A percentile compares a stretch with the other conserved stretches of the same genome.
phyloP scores from a whole-genome alignment of 2,113 vertebrate genomes.

The Eulemur macaco region DNA sequence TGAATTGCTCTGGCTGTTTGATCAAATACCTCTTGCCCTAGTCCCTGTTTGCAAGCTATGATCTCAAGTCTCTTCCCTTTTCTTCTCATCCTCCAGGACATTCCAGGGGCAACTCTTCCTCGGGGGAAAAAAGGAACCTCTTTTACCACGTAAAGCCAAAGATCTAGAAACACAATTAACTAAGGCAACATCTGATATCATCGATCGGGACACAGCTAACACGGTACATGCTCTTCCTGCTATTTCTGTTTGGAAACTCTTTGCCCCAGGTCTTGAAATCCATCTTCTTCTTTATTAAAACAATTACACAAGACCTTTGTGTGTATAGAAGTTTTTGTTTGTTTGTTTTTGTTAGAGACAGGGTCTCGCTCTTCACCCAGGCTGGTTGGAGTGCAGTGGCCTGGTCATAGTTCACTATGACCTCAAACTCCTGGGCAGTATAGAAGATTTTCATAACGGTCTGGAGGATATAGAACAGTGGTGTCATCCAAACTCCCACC shows the following conservation, averaged over 20 bases:
- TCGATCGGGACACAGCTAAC: neutral
- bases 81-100: neutral
- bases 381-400: neutral
- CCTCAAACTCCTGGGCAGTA: neutral
- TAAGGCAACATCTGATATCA: neutral
- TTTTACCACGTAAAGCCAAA: neutral
- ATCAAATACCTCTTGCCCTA: neutral
- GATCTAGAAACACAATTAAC: neutral
- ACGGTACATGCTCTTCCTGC: neutral
- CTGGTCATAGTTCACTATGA: neutral
- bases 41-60: neutral
- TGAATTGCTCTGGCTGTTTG: neutral
- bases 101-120: neutral
- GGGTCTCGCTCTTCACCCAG: neutral
- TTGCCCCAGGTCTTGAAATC: neutral
- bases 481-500: neutral
- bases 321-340: neutral
- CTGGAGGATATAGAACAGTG: neutral
- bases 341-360: neutral
- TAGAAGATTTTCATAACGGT: neutral
- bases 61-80: neutral
- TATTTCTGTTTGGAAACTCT: neutral
- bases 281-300: neutral
- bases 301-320: neutral
- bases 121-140: neutral